phyloP scores from a whole-genome alignment of 92 coral and sea anemone genomes.

The Bergia puertoricense region DNA sequence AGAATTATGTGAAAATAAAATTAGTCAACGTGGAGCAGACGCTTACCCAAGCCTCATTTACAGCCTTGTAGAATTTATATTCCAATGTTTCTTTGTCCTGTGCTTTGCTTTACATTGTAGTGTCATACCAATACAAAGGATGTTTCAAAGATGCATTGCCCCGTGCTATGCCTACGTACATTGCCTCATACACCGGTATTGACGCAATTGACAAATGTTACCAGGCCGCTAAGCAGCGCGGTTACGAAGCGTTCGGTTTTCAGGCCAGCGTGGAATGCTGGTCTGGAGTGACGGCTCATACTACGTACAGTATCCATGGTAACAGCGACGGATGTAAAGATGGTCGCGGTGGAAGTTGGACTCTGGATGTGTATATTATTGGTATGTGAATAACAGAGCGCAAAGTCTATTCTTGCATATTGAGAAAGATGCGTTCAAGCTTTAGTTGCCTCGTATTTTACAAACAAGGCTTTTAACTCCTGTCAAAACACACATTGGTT shows the following conservation, averaged over 20 bases:
- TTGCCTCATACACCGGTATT: conserved; percentile 29
- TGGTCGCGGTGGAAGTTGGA: conserved; percentile 18
- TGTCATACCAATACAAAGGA: conserved; percentile 17
- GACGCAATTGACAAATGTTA: conserved; percentile 36
- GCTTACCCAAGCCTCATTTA: too few species aligned
- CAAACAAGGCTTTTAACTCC: background rate
- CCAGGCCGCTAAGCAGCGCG: conserved; percentile 26
- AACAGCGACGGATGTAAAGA: conserved; percentile 6
- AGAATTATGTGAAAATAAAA: too few species aligned
- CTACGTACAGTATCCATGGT: conserved; percentile 26
- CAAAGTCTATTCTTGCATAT: background rate
- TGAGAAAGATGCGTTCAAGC: too few species aligned
- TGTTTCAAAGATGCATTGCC: conserved; percentile 16
- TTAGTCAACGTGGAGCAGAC: too few species aligned
- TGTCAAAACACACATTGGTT: background rate
- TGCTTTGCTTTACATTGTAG: background rate
- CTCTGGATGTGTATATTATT: conserved; percentile 1
- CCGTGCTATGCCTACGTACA: background rate
- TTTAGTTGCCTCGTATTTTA: background rate
- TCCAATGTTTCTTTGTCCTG: background rate
- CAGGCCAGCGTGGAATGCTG: conserved; percentile 25
- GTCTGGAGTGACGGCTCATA: conserved; percentile 42
- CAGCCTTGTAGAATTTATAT: too few species aligned
- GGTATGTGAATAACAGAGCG: background rate
- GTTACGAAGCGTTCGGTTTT: conserved; percentile 36